These are phyloP conservation scores for Cuniculus paca DNA, from an alignment of 2,797 vertebrate genomes.

Conservation along the genomic window DNA sequence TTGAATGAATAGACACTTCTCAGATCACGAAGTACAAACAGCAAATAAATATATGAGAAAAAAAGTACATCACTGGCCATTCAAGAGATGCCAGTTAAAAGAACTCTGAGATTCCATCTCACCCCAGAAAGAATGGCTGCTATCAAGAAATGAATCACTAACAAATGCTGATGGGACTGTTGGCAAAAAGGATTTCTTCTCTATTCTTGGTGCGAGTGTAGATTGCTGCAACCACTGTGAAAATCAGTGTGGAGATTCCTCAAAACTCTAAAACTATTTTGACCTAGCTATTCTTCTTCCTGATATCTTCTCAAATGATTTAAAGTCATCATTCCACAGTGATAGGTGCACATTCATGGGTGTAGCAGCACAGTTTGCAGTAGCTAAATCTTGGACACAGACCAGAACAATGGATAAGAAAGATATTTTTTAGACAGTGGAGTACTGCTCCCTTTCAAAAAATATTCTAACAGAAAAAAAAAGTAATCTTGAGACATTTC, in stretches of 20 bases:
- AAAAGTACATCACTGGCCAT: too few species aligned
- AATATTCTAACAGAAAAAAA: neutral
- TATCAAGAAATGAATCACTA: neutral
- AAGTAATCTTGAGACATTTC: neutral
- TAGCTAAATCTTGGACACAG: neutral
- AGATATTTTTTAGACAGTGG: neutral
- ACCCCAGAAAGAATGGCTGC: neutral
- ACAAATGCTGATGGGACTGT: neutral
- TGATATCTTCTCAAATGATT: neutral
- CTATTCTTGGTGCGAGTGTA: neutral
- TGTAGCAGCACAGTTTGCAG: neutral
- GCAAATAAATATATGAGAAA: too few species aligned
- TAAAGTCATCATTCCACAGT: neutral
- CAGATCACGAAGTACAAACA: too few species aligned
- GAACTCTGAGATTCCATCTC: neutral
- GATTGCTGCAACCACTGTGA: neutral
- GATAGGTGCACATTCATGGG: neutral
- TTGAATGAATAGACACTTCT: too few species aligned
- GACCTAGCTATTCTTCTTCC: neutral
- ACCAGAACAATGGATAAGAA: neutral
- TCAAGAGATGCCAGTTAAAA: too few species aligned
- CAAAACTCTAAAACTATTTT: neutral
- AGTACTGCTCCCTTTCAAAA: neutral
- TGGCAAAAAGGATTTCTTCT: neutral
- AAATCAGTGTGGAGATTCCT: neutral